Evolutionary conservation across 2,113 vertebrate species (phyloP), one percentile per base, ranked within the genome.

Genomic region (Ictalurus furcatus): DNA sequence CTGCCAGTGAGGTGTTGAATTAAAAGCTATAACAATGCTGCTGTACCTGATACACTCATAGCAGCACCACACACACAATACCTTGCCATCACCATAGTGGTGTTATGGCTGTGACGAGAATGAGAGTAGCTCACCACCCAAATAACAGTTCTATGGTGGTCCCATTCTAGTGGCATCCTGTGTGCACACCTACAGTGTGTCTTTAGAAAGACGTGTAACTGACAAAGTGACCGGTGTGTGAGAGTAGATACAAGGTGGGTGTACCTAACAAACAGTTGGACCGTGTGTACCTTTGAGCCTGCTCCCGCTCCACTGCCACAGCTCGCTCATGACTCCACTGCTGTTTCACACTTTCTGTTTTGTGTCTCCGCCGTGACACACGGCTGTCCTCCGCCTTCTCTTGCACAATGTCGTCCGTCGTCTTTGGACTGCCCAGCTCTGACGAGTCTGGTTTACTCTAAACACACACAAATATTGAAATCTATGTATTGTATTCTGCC

Each of bases 351-450:
- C 89, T 98, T 93, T 99, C 98, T 0, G 98, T 99, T 93, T 99
- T 99, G 95, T 99, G 98, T 61, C 96, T 92, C 3, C 98, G 95
- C 0, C 98, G 94, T 1, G 95, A 95, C 0, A 95, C 95, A 14
- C 97, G 95, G 44, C 95, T 96, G 89, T 99, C 98, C 89, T 99
- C 98, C 2, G 96, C 97, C 67, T 94, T 97, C 91, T 99, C 98
- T 86, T 97, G 95, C 61, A 99, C 96, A 14, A 99, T 99, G 92
- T 99, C 98, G 1, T 99, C 98, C 0, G 98, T 99, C 19, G 98
- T 99, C 94, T 99, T 99, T 7, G 98, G 98, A 90, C 97, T 98
- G 30, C 97, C 96, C 65, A 97, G 95, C 90, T 99, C 98, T 0
- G 96, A 96, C 14, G 95, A 95, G 88, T 99, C 98, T 34, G 97